Conservation (phyloP, 2,888 invertebrate genomes). For the Gordius sp. region DNA sequence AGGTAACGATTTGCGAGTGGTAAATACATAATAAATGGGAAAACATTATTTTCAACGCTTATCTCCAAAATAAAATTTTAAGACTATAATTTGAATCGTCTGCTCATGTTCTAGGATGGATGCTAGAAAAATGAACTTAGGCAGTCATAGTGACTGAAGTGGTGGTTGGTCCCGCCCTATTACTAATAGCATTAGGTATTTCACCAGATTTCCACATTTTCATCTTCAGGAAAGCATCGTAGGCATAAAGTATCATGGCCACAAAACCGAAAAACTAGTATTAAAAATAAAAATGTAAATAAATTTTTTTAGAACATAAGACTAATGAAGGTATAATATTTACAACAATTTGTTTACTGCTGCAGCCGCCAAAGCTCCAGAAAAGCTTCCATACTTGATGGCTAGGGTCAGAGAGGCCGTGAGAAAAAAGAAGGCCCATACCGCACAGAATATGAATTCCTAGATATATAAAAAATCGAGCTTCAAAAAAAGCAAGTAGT, state of each 20-base stretch:
- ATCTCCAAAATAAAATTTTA: too few relatives aligned
- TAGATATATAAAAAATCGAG: not conserved
- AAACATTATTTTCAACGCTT: too few relatives aligned
- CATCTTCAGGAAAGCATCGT: slow-evolving; percentile 53
- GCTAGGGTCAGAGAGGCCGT: slow-evolving; percentile 7
- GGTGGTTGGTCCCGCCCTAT: not conserved
- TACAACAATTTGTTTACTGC: not conserved
- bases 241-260: slow-evolving; percentile 48
- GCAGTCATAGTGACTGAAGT: not conserved
- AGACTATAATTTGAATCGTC: too few relatives aligned
- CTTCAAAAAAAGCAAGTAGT: not conserved
- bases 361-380: not conserved
- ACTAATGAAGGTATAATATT: too few relatives aligned
- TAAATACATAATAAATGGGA: too few relatives aligned
- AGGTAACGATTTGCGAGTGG: too few relatives aligned
- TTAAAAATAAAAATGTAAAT: slow-evolving; percentile 17
- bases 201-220: slow-evolving; percentile 38
- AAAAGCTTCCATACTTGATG: not conserved
- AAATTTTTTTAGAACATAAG: too few relatives aligned
- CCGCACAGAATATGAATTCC: slow-evolving; percentile 13
- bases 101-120: too few relatives aligned
- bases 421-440: slow-evolving; percentile 10
- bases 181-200: slow-evolving; percentile 20
- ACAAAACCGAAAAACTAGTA: slow-evolving; percentile 59
- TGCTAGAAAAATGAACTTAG: too few relatives aligned